Conservation (phyloP, 2,797 vertebrate genomes). For the Aplochiton taeniatus region DNA sequence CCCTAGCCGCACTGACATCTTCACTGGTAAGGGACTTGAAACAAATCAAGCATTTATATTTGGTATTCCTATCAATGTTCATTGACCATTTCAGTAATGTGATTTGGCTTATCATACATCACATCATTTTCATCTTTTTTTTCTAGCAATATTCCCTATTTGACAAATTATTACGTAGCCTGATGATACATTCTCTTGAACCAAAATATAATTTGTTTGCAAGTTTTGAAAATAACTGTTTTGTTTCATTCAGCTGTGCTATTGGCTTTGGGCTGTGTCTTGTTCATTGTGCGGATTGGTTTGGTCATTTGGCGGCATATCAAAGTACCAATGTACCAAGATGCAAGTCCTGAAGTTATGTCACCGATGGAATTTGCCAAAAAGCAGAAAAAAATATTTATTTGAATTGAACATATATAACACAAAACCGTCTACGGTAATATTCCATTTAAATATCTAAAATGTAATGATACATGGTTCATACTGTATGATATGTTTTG, state of each 20-base stretch:
- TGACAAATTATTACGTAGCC: too few species aligned
- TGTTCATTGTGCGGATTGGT: conserved; percentile 56
- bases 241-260: conserved; percentile 55
- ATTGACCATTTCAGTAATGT: too few species aligned
- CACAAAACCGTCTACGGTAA: too few species aligned
- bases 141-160: too few species aligned
- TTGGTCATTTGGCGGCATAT: conserved; percentile 72
- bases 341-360: conserved; percentile 28
- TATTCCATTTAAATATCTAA: too few species aligned
- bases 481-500: too few species aligned
- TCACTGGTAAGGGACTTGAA: conserved; percentile 71
- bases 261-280: conserved; percentile 49
- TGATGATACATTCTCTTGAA: too few species aligned
- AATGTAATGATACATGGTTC: too few species aligned
- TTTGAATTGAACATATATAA: conserved; percentile 3
- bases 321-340: conserved; percentile 64
- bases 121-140: too few species aligned
- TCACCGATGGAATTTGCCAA: conserved; percentile 51
- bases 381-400: conserved; percentile 64
- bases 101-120: too few species aligned
- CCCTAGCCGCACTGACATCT: conserved; percentile 56
- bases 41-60: too few species aligned
- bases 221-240: neutral
- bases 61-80: too few species aligned
- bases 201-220: neutral